phyloP scores from a whole-genome alignment of 2,113 vertebrate species.

The Chloropsis cyanopogon region DNA sequence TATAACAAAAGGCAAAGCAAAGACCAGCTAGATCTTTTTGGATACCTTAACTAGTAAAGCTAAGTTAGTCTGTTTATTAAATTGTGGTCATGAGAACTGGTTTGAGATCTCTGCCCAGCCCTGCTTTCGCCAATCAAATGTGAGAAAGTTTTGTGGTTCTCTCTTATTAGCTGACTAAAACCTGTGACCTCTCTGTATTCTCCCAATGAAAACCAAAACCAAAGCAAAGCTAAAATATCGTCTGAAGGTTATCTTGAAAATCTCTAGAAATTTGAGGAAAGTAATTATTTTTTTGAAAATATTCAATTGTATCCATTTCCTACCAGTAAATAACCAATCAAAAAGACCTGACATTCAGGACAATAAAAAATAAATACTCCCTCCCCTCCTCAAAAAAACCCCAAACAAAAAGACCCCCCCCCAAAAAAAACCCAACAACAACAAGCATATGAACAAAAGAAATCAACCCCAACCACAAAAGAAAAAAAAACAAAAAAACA shows the following conservation, averaged over 20 bases:
- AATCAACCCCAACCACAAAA: background rate
- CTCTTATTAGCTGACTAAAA: background rate
- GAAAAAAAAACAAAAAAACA: too few species aligned
- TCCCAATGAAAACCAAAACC: background rate
- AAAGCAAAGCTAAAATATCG: background rate
- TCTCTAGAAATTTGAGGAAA: background rate
- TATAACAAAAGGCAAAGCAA: background rate
- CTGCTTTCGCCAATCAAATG: background rate
- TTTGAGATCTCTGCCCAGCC: background rate
- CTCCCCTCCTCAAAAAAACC: rapidly evolving
- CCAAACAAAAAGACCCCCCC: background rate
- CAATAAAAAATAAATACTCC: background rate
- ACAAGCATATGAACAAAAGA: background rate
- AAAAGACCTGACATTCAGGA: background rate
- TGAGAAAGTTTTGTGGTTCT: background rate
- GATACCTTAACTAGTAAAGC: background rate
- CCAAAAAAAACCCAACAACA: background rate
- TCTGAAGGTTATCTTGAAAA: background rate
- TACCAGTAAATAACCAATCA: background rate
- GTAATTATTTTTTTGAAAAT: background rate
- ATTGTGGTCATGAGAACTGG: rapidly evolving
- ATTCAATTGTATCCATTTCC: background rate
- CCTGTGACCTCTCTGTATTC: background rate
- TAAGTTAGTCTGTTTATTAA: background rate
- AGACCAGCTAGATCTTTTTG: background rate